Conservation (phyloP, 2,113 vertebrate genomes). For the Dasypus novemcinctus region DNA sequence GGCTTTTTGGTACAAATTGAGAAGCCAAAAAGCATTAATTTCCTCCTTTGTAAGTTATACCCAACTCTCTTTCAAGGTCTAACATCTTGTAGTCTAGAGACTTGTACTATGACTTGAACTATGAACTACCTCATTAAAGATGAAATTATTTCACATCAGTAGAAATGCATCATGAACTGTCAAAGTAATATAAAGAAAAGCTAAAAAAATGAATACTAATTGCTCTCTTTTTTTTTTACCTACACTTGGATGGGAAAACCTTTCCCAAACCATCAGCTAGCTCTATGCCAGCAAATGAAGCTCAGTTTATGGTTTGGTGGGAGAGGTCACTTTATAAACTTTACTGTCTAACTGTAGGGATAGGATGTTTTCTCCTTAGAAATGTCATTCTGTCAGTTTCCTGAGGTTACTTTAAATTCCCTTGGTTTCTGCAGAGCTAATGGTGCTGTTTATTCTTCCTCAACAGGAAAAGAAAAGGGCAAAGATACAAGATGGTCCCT, state of each 20-base stretch:
- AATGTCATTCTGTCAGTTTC: constrained; percentile 43
- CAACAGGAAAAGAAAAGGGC: constrained; percentile 18
- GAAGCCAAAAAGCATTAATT: neutral
- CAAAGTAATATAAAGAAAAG: neutral
- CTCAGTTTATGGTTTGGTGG: neutral
- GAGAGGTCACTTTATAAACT: neutral
- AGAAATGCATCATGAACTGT: neutral
- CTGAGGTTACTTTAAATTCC: constrained; percentile 13
- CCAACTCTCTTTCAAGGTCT: neutral
- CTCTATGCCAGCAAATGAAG: neutral
- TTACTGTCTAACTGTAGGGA: neutral
- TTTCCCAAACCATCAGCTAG: neutral
- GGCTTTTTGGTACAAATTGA: neutral
- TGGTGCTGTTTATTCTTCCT: constrained; percentile 33
- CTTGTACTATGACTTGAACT: neutral
- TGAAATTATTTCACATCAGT: neutral
- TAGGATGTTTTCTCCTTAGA: neutral
- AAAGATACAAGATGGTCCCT: neutral
- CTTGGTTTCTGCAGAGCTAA: constrained; percentile 29
- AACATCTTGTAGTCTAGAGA: neutral
- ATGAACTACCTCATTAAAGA: neutral
- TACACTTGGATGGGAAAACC: neutral
- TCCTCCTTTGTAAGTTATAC: neutral
- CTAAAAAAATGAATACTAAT: neutral
- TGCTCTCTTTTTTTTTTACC: neutral